Evolutionary conservation across 2,113 vertebrate genomes (phyloP).

Genomic region (Pica pica): DNA sequence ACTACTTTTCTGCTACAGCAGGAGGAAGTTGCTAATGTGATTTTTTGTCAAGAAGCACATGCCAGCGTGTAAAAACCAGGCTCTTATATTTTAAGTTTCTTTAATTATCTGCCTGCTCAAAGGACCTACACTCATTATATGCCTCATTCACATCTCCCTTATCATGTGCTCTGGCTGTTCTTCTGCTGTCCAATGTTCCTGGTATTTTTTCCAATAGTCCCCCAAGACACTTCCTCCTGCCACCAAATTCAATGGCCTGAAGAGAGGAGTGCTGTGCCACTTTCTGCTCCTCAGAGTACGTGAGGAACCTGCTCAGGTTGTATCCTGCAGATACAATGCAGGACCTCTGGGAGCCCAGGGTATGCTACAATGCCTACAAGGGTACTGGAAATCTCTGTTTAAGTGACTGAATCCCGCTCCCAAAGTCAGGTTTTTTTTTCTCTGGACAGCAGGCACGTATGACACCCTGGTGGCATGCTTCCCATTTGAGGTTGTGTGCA

Average conservation of each 20-base stretch:
- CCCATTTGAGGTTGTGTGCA: background rate
- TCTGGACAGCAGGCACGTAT: background rate
- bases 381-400: background rate
- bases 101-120: background rate
- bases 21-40: background rate
- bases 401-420: background rate
- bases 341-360: background rate
- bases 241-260: background rate
- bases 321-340: background rate
- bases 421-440: background rate
- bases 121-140: background rate
- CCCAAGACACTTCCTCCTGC: background rate
- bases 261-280: background rate
- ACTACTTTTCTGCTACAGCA: background rate
- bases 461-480: background rate
- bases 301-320: background rate
- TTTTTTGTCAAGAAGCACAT: slow-evolving; percentile 15
- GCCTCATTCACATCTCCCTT: background rate
- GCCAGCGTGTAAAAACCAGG: background rate
- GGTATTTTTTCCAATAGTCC: background rate
- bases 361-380: background rate
- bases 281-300: background rate
- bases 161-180: background rate
- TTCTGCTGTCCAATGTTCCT: background rate
- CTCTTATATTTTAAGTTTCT: background rate